phyloP scores from a whole-genome alignment of 1,140 invertebrate genomes.

The Helicoverpa armigera region DNA sequence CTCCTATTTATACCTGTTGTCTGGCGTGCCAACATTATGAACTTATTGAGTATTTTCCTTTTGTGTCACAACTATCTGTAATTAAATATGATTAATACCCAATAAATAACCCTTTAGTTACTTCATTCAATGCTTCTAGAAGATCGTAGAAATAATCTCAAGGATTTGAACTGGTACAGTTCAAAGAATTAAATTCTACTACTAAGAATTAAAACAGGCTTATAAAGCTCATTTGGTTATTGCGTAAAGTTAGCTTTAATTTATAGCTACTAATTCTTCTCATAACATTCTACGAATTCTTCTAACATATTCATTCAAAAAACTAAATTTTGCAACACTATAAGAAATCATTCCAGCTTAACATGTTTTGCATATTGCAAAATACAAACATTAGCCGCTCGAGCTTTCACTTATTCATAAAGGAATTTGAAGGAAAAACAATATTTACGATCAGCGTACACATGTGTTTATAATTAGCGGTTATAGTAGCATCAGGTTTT shows the following conservation, averaged over 20 bases:
- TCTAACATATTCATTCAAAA: not conserved
- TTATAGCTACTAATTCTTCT: not conserved
- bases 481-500: slow-evolving; percentile 15
- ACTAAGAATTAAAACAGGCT: too few species aligned
- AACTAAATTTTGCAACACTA: slow-evolving; percentile 28
- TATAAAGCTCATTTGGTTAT: too few species aligned
- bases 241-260: too few species aligned
- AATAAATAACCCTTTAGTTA: too few species aligned
- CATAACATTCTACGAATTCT: not conserved
- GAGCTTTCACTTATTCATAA: slow-evolving; percentile 46
- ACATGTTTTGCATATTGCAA: slow-evolving; percentile 42
- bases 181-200: too few species aligned
- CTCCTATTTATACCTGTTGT: slow-evolving; percentile 39
- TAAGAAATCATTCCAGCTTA: slow-evolving; percentile 7
- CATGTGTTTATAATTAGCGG: not conserved
- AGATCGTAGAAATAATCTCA: too few species aligned
- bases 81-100: too few species aligned
- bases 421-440: slow-evolving; percentile 18
- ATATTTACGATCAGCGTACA: not conserved
- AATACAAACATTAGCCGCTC: slow-evolving; percentile 13
- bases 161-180: too few species aligned
- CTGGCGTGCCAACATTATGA: slow-evolving; percentile 11
- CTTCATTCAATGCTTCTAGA: too few species aligned
- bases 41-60: slow-evolving; percentile 22
- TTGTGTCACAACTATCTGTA: not conserved